Percentiles rank a stretch among this genome's conserved stretches.
phyloP scores from a whole-genome alignment of 2,113 vertebrate genomes.

The Micronycteris hirsuta region DNA sequence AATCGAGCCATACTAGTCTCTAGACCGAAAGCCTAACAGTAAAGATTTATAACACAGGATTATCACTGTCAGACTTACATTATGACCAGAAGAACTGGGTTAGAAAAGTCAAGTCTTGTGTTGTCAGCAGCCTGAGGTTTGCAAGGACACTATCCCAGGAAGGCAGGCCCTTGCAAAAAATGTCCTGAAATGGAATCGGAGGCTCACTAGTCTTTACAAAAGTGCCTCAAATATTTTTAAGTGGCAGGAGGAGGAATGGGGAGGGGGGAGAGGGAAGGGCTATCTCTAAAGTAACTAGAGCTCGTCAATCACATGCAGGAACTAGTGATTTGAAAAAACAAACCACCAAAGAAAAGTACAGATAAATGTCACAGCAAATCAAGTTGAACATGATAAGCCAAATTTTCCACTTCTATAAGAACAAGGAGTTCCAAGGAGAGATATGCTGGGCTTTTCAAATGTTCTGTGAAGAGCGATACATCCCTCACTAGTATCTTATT shows the following conservation, averaged over 20 bases:
- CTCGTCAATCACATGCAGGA: neutral
- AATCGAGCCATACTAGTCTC: neutral
- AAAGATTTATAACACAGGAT: neutral
- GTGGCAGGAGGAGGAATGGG: neutral
- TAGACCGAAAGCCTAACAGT: neutral
- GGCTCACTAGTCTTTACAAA: neutral
- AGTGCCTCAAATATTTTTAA: neutral
- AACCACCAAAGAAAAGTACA: neutral
- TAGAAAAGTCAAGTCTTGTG: neutral
- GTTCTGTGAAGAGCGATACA: neutral
- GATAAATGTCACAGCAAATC: constrained; percentile 8
- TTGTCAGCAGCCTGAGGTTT: neutral
- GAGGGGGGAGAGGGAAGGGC: neutral
- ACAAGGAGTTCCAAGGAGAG: neutral
- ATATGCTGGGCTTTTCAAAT: neutral
- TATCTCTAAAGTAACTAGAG: neutral
- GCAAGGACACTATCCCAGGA: neutral
- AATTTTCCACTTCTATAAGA: neutral
- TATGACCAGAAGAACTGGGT: neutral
- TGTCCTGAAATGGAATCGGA: neutral
- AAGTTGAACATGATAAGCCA: neutral
- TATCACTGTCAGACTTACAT: neutral
- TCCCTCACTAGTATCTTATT: neutral
- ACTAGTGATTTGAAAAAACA: constrained; percentile 23
- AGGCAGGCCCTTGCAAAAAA: neutral